Conservation (phyloP, 1,140 invertebrate species). For the Lepidurus arcticus region DNA sequence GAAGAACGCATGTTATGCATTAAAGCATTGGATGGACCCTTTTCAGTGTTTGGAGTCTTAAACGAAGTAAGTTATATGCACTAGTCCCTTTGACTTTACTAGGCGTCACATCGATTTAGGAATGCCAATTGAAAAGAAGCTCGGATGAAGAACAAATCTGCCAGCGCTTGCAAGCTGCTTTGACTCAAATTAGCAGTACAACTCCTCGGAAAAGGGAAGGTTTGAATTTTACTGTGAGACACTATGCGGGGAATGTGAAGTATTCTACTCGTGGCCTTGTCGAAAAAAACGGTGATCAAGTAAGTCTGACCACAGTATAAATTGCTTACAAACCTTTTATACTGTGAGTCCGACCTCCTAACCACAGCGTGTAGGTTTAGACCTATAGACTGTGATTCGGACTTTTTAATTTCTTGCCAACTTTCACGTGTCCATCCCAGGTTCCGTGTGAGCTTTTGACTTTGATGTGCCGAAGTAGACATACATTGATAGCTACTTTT, state of each 20-base stretch:
- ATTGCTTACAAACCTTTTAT: background rate
- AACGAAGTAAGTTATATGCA: conserved; percentile 43
- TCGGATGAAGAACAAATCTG: conserved; percentile 49
- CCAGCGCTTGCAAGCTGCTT: background rate
- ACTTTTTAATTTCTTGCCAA: background rate
- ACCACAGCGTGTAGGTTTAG: no score
- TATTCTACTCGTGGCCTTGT: conserved; percentile 44
- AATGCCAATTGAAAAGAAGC: conserved; percentile 40
- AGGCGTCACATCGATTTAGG: conserved; percentile 33
- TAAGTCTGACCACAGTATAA: conserved; percentile 33
- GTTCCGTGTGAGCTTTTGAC: conserved; percentile 30
- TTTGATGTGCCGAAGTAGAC: conserved; percentile 27
- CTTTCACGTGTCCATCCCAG: background rate
- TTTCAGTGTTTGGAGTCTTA: conserved; percentile 44
- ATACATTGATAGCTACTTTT: conserved; percentile 22
- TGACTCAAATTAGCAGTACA: background rate
- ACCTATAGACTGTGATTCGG: background rate
- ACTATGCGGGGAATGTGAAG: conserved; percentile 45
- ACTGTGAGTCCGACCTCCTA: background rate
- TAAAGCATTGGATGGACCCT: conserved; percentile 38
- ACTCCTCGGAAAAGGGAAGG: conserved; percentile 27
- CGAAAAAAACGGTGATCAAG: conserved; percentile 47
- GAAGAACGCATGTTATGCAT: conserved; percentile 36
- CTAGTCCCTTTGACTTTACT: no score
- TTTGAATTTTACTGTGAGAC: conserved; percentile 43